Base-by-base conservation (phyloP, 2,113 vertebrate genomes). In the Canis aureus region DNA sequence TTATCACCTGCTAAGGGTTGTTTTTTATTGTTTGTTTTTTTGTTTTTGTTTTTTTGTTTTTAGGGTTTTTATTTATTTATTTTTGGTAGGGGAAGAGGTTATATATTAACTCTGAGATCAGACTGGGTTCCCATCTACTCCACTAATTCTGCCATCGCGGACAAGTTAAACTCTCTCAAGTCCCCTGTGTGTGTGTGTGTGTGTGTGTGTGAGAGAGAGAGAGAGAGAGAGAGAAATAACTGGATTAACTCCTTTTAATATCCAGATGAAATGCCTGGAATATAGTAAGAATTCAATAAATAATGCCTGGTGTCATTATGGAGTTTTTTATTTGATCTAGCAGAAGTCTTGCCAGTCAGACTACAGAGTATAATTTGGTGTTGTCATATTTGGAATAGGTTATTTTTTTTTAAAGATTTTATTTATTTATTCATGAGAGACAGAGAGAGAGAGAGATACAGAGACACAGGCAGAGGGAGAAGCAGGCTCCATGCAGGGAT, bases 191-290 rank as follows among this genome's bases (percentile, higher is more conserved):
- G 43, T 43, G 43, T 43, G 43, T 43, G 43, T 43, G 43, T 43
- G 43, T 43, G 43, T 43, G 43, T 1, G n/a, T n/a, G n/a, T n/a
- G n/a, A n/a, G n/a, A 35, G 43, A 43, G 43, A 43, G 43, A 43
- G 43, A 43, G 43, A 43, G 43, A 43, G 43, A 43, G 43, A 43
- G 1, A 43, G 43, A 43, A 43, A 57, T 69, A 27, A 27, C 6
- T 73, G 43, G 23, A 57, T 95, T 88, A 96, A 83, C 89, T 89
- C 20, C 29, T 49, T 90, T 96, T 57, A 32, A 91, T 22, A 82
- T 64, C 88, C 91, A 84, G 19, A 20, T 62, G 25, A 43, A 59
- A 82, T 91, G 73, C 74, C 16, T 57, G 22, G 19, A 90, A 62
- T 16, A 76, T 55, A 90, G 51, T 43, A 86, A 92, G 5, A 87